These are phyloP conservation scores for Lithobius niger DNA, from an alignment of 1,140 invertebrate genomes.

Conservation along the genomic window DNA sequence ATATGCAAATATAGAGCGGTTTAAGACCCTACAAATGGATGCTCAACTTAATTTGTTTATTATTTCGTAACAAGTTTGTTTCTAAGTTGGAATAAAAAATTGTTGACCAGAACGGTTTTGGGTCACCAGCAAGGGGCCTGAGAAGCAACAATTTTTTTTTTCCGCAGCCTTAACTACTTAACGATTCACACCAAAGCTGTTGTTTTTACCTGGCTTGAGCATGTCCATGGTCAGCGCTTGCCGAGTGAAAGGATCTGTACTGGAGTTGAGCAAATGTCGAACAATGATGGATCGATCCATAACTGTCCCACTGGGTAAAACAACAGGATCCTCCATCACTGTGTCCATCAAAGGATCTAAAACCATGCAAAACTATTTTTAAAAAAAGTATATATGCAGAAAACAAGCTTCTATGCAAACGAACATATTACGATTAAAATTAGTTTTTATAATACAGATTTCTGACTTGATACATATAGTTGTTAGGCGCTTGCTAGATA, in stretches of 20 bases:
- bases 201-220: slow-evolving; percentile 51
- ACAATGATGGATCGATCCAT: slow-evolving; percentile 93
- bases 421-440: background rate
- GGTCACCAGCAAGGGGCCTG: too few relatives aligned
- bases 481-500: too few relatives aligned
- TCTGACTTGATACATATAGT: too few relatives aligned
- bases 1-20: too few relatives aligned
- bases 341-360: slow-evolving; percentile 93
- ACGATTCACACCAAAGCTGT: too few relatives aligned
- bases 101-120: too few relatives aligned
- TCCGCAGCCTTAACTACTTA: too few relatives aligned
- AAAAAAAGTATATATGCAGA: slow-evolving; percentile 7
- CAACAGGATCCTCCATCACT: slow-evolving; percentile 89
- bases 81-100: too few relatives aligned
- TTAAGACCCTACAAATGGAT: too few relatives aligned
- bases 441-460: background rate
- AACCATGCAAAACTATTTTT: slow-evolving; percentile 16
- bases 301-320: slow-evolving; percentile 81
- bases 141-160: too few relatives aligned
- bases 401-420: slow-evolving; percentile 6
- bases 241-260: slow-evolving; percentile 93
- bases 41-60: too few relatives aligned
- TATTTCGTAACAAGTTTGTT: too few relatives aligned
- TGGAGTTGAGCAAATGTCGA: slow-evolving; percentile 83
- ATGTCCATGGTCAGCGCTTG: slow-evolving; percentile 82